Base-by-base conservation (phyloP, 2,888 invertebrate species). In the Himalopsyche anomala region DNA sequence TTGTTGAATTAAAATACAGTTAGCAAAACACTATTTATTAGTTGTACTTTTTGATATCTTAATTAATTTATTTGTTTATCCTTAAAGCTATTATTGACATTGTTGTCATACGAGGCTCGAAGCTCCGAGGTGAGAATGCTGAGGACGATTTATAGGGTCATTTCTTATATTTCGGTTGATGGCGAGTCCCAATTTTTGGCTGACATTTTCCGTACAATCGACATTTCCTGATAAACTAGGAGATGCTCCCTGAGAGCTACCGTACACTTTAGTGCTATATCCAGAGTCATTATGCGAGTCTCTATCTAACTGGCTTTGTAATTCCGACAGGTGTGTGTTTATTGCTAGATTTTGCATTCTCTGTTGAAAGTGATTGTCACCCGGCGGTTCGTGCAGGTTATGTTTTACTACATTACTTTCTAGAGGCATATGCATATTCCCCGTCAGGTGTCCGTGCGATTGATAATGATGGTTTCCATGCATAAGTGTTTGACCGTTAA, bases 261-360 rank as follows among this genome's bases (percentile, higher is more conserved):
- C 96, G 89, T 96, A 96, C 89, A 96, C 95, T 90, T 96, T 96
- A 62, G 97, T 97, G 89, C 96, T 96, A 91, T 97, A 97, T 0
- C 97, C 97, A 0, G 97, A 97, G 91, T 97, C 97, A 89, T 97
- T 96, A 90, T 96, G 97, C 0, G 95, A 95, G 89, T 96, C 96
- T 84, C 95, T 91, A 89, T 95, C 95, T 0, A 93, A 90, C 89
- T 93, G 93, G 89, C 93, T 92, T 86, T 93, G 93, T 0, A 91
- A 91, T 87, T 93, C 93, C 2, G 92, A 92, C 88, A 93, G 89
- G 89, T 93, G 92, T 0, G 93, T 93, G 89, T 93, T 93, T 0
- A 93, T 93, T 12, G 93, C 93, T 86, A 93, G 89, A 0, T 93
- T 93, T 86, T 93, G 93, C 38, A 93, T 90, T 17, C 93, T 90